Evolutionary conservation across 1,140 invertebrate species (phyloP).

Genomic region (Orius insidiosus): DNA sequence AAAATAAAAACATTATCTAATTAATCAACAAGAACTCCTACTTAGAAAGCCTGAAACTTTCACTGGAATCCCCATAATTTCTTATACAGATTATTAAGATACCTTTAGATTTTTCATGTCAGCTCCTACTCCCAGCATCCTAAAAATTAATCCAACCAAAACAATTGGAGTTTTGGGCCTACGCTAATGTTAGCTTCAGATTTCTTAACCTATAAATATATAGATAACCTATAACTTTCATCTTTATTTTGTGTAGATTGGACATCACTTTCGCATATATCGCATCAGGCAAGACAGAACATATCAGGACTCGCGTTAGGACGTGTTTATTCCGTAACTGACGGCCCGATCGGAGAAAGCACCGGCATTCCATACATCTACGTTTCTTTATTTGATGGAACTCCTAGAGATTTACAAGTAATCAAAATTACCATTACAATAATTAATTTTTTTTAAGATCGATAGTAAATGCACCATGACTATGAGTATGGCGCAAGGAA

Average conservation of each 20-base stretch:
- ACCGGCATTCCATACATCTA: constrained; percentile 61
- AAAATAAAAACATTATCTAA: no score
- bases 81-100: no score
- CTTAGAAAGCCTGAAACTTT: no score
- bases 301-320: constrained; percentile 52
- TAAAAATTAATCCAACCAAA: no score
- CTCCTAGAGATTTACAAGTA: constrained; percentile 10
- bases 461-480: constrained; percentile 45
- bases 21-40: no score
- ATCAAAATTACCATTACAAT: neutral
- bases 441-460: constrained; percentile 19
- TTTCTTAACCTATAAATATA: no score
- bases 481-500: constrained; percentile 45
- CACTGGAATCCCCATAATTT: no score
- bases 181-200: no score
- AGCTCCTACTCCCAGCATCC: no score
- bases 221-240: no score
- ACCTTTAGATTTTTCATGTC: no score
- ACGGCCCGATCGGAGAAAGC: constrained; percentile 45
- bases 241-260: constrained; percentile 36
- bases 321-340: constrained; percentile 53
- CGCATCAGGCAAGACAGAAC: constrained; percentile 29
- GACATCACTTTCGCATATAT: constrained; percentile 55
- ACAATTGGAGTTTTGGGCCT: no score
- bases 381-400: constrained; percentile 16